Conservation (phyloP, 2,888 invertebrate species). For the Lithophane semibrunnea region DNA sequence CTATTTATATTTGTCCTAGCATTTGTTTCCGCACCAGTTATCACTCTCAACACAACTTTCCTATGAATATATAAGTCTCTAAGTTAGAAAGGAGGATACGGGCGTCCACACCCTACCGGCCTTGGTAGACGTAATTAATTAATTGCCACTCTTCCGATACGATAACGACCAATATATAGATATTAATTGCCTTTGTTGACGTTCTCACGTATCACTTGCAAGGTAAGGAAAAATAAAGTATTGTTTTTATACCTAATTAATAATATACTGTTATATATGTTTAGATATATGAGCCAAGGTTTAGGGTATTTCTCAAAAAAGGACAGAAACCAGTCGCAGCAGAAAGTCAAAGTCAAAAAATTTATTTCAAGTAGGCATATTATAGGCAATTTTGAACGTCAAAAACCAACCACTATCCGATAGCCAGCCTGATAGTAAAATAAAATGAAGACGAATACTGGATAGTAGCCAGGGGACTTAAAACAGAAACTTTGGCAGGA, state of each 20-base stretch:
- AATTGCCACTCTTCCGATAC: conserved; percentile 31
- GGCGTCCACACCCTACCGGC: conserved; percentile 12
- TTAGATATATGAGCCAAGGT: neutral
- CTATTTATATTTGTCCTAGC: neutral
- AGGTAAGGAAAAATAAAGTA: conserved; percentile 34
- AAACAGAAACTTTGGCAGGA: too few species aligned
- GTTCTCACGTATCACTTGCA: neutral
- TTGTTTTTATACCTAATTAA: neutral
- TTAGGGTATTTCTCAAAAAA: neutral
- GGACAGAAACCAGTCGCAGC: neutral
- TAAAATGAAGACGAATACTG: neutral
- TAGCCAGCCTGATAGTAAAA: neutral
- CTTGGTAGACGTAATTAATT: conserved; percentile 33
- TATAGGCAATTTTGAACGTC: too few species aligned
- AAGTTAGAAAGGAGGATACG: neutral
- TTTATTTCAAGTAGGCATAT: too few species aligned
- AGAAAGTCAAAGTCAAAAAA: neutral
- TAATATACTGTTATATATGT: neutral
- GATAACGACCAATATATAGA: conserved; percentile 29
- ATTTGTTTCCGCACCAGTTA: neutral
- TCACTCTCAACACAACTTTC: neutral
- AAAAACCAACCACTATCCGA: neutral
- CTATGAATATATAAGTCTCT: neutral
- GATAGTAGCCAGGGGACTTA: neutral
- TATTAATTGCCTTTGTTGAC: conserved; percentile 33